phyloP scores from a whole-genome alignment of 1,140 invertebrate species.

The Babylonia areolata region DNA sequence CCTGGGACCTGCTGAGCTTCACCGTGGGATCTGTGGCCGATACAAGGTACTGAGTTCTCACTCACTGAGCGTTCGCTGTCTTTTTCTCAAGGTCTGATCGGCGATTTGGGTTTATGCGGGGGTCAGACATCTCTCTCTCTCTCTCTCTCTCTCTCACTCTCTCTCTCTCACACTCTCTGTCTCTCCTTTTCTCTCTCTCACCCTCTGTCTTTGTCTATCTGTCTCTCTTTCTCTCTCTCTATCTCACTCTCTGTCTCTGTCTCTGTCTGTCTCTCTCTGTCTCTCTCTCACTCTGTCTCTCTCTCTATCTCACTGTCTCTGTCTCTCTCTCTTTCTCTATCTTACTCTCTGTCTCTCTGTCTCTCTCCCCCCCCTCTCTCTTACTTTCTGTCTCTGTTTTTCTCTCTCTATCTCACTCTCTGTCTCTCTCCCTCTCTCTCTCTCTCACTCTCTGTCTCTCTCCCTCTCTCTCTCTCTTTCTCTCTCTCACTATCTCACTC shows the following conservation, averaged over 20 bases:
- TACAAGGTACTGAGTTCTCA: background rate
- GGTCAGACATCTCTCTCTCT: too few species aligned
- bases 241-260: background rate
- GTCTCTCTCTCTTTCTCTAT: background rate
- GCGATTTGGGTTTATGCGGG: too few species aligned
- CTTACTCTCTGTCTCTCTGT: background rate
- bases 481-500: background rate
- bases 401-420: background rate
- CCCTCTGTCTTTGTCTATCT: background rate
- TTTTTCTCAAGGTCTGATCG: background rate
- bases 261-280: background rate
- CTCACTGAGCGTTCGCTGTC: too few species aligned
- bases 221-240: background rate
- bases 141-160: background rate
- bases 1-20: slow-evolving; percentile 12
- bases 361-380: background rate
- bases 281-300: background rate
- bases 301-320: background rate
- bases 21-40: background rate
- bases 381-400: background rate
- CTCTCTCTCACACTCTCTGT: background rate
- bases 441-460: background rate
- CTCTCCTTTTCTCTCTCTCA: background rate
- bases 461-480: background rate
- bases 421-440: background rate